Evolutionary conservation across 2,888 invertebrate genomes (phyloP), one percentile per base, ranked within the genome.

Genomic region (Protodeltote pygarga): DNA sequence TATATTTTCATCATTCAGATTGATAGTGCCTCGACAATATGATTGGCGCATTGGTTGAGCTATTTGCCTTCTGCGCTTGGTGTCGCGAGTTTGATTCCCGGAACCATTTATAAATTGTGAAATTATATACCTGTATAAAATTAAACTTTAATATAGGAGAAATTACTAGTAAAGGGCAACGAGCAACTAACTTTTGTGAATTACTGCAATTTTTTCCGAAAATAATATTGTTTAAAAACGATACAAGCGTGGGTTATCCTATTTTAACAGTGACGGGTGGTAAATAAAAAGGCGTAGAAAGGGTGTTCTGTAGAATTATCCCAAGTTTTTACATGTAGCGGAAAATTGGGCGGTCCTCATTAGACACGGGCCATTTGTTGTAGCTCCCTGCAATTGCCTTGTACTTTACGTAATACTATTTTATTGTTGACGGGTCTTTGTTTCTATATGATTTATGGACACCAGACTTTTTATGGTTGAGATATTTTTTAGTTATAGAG

Each of bases 281-380:
- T 58, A 33, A 29, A 41, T 34, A 46, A 47, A 63, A 58, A 52
- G 42, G 28, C 40, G 17, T 23, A 65, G 51, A 69, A 72, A 54
- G 71, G 68, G 74, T 74, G 72, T 58, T 64, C 52, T 67, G 69
- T 58, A 59, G 74, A 79, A 75, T 80, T 76, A 79, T 73, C 67
- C 73, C 70, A 57, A 67, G 71, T 72, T 73, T 71, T 74, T 73
- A 64, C 74, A 69, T 77, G 78, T 80, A 79, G 75, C 80, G 80
- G 75, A 73, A 82, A 85, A 86, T 86, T 85, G 84, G 79, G 72
- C 71, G 61, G 69, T 61, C 76, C 78, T 81, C 81, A 80, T 85
- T 83, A 85, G 76, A 71, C 59, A 46, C 66, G 73, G 66, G 49
- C 74, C 79, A 84, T 85, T 85, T 84, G 73, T 83, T 85, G 73